A percentile compares a stretch with the other conserved stretches of the same genome.
Evolutionary conservation across 2,113 vertebrate species (phyloP).

Genomic region (Ptychochromis oligacanthus): DNA sequence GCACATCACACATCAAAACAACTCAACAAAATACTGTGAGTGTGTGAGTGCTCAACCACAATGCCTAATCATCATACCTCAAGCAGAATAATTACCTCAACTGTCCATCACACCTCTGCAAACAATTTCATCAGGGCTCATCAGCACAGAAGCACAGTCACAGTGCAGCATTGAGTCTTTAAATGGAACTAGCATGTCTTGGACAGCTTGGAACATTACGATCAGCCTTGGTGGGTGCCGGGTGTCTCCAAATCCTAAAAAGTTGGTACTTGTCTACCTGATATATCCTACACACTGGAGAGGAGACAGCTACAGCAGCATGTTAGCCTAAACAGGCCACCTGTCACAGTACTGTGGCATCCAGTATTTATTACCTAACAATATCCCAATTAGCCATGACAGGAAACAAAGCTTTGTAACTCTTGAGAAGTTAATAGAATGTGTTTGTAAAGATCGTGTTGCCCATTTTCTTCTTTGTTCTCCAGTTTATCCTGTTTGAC

Average conservation of each 20-base stretch:
- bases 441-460: background rate
- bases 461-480: conserved; percentile 28
- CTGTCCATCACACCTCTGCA: conserved; percentile 61
- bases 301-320: conserved; percentile 36
- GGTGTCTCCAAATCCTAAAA: conserved; percentile 22
- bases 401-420: conserved; percentile 21
- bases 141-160: conserved; percentile 30
- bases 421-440: conserved; percentile 16
- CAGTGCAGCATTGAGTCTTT: conserved; percentile 16
- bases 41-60: conserved; percentile 27
- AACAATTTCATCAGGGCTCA: conserved; percentile 41
- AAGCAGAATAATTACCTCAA: conserved; percentile 53
- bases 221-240: background rate
- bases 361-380: conserved; percentile 3
- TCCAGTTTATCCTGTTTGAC: conserved; percentile 10
- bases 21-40: conserved; percentile 8
- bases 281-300: background rate
- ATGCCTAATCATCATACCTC: conserved; percentile 50
- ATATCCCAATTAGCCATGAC: conserved; percentile 22
- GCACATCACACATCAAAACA: conserved; percentile 31
- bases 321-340: conserved; percentile 8
- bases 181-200: conserved; percentile 32
- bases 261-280: conserved; percentile 13
- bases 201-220: conserved; percentile 31
- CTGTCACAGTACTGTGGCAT: conserved; percentile 42